Base-by-base conservation (phyloP, 1,140 invertebrate species). In the Neodiprion virginianus region DNA sequence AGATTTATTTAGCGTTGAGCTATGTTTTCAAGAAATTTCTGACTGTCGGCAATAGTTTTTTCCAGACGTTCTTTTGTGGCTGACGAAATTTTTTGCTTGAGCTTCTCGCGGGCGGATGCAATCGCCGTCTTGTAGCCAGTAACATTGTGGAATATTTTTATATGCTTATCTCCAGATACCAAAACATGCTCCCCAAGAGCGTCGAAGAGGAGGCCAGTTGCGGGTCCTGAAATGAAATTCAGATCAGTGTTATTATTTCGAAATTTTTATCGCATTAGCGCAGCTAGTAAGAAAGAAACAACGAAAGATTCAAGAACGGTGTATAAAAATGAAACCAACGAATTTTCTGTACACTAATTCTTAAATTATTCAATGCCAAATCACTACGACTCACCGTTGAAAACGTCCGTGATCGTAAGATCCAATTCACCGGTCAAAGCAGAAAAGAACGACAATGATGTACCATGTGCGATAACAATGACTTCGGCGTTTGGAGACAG, bases 121-220 rank as follows among this genome's bases (percentile, higher is more conserved):
- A 95, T 92, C 1, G 90, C 91, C 12, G 92, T 93, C 76, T 91
- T 88, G 80, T 94, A 94, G 8, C 95, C 95, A 74, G 94, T 92
- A 10, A 97, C 90, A 81, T 97, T 97, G 80, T 94, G 92, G 78
- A 97, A 93, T 21, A 97, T 91, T 69, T 93, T 90, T 14, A 97
- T 92, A 66, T 93, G 92, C 73, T 92, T 93, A 80, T 96, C 95
- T 12, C 94, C 95, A 71, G 92, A 89, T 2, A 92, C 92, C 73
- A 95, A 89, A n/a, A 97, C 80, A 83, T 92, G 94, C 80, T 94
- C 92, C 21, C 93, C 93, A 71, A 91, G 88, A 40, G 93, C 89
- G 82, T 96, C 94, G 85, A 97, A 97, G 23, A 88, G 80, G 67
- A 97, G 85, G 75, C 90, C 88, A 48, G 89, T 91, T 73, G 97